Percentiles rank a stretch among this genome's conserved stretches.
Conservation (phyloP, 2,797 vertebrate species). For the Cryptoprocta ferox region DNA sequence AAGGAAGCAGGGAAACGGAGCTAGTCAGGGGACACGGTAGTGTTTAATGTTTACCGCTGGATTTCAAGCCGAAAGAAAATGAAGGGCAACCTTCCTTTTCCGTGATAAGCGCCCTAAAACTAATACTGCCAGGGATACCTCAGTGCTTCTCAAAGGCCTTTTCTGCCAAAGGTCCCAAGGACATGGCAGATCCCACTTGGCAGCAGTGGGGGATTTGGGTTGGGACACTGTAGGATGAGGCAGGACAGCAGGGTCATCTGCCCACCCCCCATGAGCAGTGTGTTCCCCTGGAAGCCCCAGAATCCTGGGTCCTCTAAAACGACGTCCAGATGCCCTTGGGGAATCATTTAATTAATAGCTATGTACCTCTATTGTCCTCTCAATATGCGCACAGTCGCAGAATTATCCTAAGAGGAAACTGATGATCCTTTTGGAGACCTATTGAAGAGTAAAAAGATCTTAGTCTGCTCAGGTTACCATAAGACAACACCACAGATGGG, state of each 20-base stretch:
- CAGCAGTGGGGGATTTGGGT: not conserved
- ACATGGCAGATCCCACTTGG: not conserved
- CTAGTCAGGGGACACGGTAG: accelerated
- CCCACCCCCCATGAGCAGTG: not conserved
- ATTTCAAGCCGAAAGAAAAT: not conserved
- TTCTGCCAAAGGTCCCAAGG: not conserved
- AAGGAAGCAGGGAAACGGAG: no score
- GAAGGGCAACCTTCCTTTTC: not conserved
- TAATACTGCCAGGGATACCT: not conserved
- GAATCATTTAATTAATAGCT: not conserved
- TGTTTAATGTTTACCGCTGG: not conserved
- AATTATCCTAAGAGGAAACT: not conserved
- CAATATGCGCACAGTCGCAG: not conserved
- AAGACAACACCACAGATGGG: not conserved
- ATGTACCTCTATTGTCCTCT: not conserved
- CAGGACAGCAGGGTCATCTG: not conserved
- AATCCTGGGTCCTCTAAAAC: not conserved
- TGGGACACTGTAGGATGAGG: not conserved
- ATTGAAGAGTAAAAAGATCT: not conserved
- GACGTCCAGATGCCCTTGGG: not conserved
- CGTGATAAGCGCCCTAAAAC: not conserved
- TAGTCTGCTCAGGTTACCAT: not conserved
- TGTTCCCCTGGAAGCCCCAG: not conserved
- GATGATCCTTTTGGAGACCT: not conserved
- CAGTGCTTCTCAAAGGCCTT: not conserved